phyloP scores from a whole-genome alignment of 2,797 vertebrate species.

The Loris lydekkerianus region DNA sequence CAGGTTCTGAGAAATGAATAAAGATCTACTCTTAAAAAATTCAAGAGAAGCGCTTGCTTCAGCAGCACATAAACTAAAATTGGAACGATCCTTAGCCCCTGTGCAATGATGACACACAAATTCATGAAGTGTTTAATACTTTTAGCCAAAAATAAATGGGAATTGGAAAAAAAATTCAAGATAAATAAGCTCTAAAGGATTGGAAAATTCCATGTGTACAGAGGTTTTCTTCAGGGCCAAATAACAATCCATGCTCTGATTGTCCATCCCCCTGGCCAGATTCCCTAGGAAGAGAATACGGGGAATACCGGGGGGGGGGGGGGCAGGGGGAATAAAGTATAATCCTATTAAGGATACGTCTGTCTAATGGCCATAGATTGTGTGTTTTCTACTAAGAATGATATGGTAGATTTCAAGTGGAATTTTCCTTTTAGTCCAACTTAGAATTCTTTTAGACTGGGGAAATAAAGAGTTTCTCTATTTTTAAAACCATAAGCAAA shows the following conservation, averaged over 20 bases:
- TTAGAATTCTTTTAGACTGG: conserved; percentile 35
- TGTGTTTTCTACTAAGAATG: conserved; percentile 47
- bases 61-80: no score
- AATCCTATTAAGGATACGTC: conserved; percentile 37
- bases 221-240: neutral
- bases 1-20: conserved; percentile 36
- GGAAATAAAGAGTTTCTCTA: conserved; percentile 40
- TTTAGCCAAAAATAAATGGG: no score
- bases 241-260: conserved; percentile 3
- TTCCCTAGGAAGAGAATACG: conserved; percentile 27
- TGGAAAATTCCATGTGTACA: neutral
- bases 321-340: conserved; percentile 32
- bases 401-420: conserved; percentile 50
- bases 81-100: no score
- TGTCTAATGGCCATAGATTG: neutral
- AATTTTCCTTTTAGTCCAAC: conserved; percentile 46
- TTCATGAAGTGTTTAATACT: no score
- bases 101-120: no score
- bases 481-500: conserved; percentile 43
- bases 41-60: neutral
- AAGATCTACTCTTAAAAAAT: neutral
- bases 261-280: neutral
- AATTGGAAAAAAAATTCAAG: no score
- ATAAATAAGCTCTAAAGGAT: conserved; percentile 5
- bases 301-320: no score